Evolutionary conservation across 2,113 vertebrate species (phyloP), one percentile per base, ranked within the genome.

Genomic region (Felis catus): DNA sequence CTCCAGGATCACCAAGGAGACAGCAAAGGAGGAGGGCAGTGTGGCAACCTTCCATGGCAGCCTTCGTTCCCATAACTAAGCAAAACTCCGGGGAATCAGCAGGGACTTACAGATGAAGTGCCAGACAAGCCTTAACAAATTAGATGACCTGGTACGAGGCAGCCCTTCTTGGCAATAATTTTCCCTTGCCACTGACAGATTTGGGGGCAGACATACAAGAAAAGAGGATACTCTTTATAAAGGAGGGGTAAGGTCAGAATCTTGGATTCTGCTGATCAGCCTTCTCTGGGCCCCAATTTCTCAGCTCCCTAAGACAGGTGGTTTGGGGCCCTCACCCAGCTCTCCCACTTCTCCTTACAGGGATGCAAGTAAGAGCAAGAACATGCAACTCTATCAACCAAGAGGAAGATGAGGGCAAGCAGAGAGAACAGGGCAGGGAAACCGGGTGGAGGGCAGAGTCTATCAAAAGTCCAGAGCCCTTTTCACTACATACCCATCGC

Each of bases 1-100:
- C 45, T 89, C 79, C 16, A 79, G 82, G 36, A 83, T 95, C 73
- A 88, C 92, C 86, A 79, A 87, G 83, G 95, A 92, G 90, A 95
- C 6, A 25, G 83, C 61, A 39, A 7, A 82, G 63, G 55, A 51
- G 51, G 61, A 58, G n/a, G 81, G 36, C 21, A 81, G 18, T 58
- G 63, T 6, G 4, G 89, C 74, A 45, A 45, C 23, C 65, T 65
- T 15, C 63, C 31, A 5, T 7, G 23, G 51, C 66, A 78, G 87
- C 73, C 92, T 89, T 88, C 53, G 83, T 74, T 79, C 94, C 79
- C 0, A 66, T 90, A 86, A 95, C 92, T 53, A 87, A 86, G 96
- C 58, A 93, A 74, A 97, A 88, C 97, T 93, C 91, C 18, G 4
- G 66, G 78, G 92, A 94, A 36, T 63, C 79, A 53, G 70, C 61